Percentiles rank a stretch among this genome's conserved stretches.
These are phyloP conservation scores for Prunella strophiata DNA, from an alignment of 2,797 vertebrate species.

Conservation along the genomic window DNA sequence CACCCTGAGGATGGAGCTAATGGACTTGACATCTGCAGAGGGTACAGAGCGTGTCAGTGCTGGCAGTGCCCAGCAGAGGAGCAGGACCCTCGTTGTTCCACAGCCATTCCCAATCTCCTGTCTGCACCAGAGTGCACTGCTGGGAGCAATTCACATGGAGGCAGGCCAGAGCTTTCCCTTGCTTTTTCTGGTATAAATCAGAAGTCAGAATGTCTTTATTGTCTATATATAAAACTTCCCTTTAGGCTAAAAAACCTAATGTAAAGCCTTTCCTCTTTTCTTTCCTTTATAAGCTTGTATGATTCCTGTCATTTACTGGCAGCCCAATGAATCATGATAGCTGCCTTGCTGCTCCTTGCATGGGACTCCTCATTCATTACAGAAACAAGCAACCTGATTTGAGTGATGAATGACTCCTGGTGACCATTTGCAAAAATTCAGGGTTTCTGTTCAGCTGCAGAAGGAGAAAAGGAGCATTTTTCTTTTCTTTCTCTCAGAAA, in stretches of 20 bases:
- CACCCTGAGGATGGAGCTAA: not conserved
- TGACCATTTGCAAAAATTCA: not conserved
- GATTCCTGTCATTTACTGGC: not conserved
- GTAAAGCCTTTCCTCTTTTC: not conserved
- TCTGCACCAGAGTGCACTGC: not conserved
- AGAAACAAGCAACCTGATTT: not conserved
- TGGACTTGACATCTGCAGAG: not conserved
- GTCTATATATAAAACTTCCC: not conserved
- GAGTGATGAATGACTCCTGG: not conserved
- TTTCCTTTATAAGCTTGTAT: not conserved
- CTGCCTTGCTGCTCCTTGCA: not conserved
- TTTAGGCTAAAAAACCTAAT: not conserved
- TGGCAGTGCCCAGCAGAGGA: not conserved
- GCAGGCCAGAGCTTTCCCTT: not conserved
- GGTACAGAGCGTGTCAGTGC: rapidly evolving
- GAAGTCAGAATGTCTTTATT: not conserved
- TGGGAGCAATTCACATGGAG: not conserved
- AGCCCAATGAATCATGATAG: not conserved
- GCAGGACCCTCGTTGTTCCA: not conserved
- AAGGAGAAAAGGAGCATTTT: not conserved
- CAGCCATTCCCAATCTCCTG: not conserved
- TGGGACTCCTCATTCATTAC: not conserved
- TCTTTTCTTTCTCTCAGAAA: no score
- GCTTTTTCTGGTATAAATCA: not conserved
- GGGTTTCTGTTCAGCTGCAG: not conserved